phyloP scores from a whole-genome alignment of 64 coral and sea anemone species.

The Montipora foliosa region DNA sequence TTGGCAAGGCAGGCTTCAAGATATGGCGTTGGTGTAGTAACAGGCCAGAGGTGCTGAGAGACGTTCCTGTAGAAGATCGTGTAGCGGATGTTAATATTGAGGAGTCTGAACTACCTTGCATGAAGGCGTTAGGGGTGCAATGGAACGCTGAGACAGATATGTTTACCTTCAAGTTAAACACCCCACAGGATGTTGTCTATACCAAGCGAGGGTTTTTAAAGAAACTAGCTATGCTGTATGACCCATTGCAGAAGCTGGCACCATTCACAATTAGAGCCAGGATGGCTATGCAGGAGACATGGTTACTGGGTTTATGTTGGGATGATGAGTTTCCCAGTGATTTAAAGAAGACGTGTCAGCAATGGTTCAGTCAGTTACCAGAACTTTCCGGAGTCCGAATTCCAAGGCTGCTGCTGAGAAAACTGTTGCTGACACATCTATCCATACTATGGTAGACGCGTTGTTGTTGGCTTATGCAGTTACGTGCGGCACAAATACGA shows the following conservation, averaged over 20 bases:
- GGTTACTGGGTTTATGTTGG: slow-evolving; percentile 12
- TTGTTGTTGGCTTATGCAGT: slow-evolving; percentile 52
- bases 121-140: too few species aligned
- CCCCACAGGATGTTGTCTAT: not conserved
- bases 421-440: not conserved
- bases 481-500: slow-evolving; percentile 48
- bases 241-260: slow-evolving; percentile 39
- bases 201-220: slow-evolving; percentile 44
- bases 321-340: slow-evolving; percentile 33
- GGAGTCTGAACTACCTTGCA: too few species aligned
- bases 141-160: too few species aligned
- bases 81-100: not conserved
- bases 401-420: not conserved
- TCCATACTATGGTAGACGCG: slow-evolving; percentile 43
- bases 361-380: slow-evolving; percentile 36
- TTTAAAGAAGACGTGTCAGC: not conserved
- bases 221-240: slow-evolving; percentile 16
- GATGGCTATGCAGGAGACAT: slow-evolving; percentile 35
- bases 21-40: slow-evolving; percentile 29
- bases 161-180: slow-evolving; percentile 27
- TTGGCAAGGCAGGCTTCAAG: slow-evolving; percentile 30
- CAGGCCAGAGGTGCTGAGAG: slow-evolving; percentile 8
- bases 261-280: slow-evolving; percentile 37
- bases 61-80: slow-evolving; percentile 27
- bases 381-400: slow-evolving; percentile 9